Evolutionary conservation across 2,888 invertebrate genomes (phyloP), one percentile per base, ranked within the genome.

Genomic region (Nipponacmea schrenckii): DNA sequence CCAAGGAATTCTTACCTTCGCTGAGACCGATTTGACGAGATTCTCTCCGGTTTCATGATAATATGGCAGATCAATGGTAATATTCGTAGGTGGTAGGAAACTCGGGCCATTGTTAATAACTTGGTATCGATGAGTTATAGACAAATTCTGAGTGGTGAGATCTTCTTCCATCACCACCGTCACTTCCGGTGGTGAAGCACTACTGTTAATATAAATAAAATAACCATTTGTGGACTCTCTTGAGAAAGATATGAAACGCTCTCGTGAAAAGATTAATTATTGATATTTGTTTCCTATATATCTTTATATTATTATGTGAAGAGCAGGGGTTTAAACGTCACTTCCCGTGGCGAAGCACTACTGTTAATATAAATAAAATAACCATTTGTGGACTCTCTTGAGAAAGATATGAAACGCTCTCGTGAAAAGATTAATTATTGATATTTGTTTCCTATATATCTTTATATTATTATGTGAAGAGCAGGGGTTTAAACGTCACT

Each of bases 31-130:
- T 46, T 24, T 14, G 0, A 74, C 66, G 5, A 76, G 27, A 0
- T 64, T 10, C 15, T 63, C 64, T 12, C 68, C 71, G 3, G 70
- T 68, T 24, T 12, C 0, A 24, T 74, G 24, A 15, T 3, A 64
- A 63, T 67, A 31, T 17, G 76, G 76, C 12, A 76, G 63, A 17
- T 64, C 66, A n/a, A 76, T 20, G 48, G 7, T 31, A 44, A 76
- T 62, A 44, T 26, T 56, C 20, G 76, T 74, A 0, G 45, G 27
- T 24, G 74, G 74, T 20, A 76, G 68, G 48, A 73, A 74, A 64
- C 76, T 76, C 26, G 74, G 73, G 0, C 76, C 76, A 10, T 64
- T 12, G 64, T 76, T 76, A 56, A 5, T 70, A 14, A 76, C 44
- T n/a, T 71, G 64, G 63, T 71, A 65, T 46, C 67, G 74, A 66